Conservation (phyloP, 2,797 vertebrate species). For the Melanogrammus aeglefinus region DNA sequence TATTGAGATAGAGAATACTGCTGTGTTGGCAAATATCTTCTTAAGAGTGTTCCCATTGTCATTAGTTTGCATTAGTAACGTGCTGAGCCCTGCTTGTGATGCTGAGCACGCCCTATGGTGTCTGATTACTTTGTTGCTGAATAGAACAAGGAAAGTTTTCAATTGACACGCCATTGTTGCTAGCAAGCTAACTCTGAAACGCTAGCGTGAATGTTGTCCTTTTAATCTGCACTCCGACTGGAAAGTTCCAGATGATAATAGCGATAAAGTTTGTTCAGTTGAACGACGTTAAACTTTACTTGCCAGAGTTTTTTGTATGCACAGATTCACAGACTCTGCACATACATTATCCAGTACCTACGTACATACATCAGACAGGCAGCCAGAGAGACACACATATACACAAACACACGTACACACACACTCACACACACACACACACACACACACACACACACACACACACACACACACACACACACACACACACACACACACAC, state of each 20-base stretch:
- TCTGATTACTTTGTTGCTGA: neutral
- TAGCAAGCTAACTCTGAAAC: neutral
- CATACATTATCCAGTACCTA: too few species aligned
- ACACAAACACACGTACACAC: neutral
- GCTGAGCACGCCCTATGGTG: neutral
- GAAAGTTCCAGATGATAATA: neutral
- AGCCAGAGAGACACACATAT: neutral
- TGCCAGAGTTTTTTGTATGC: neutral
- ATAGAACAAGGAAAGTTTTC: neutral
- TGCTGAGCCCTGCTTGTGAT: neutral
- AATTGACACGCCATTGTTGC: neutral
- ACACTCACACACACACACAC: neutral
- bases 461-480: constrained; percentile 3
- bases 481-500: neutral
- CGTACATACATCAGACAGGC: neutral
- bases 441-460: neutral
- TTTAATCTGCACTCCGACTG: neutral
- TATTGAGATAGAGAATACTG: neutral
- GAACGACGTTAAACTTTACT: neutral
- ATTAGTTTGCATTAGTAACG: constrained; percentile 1
- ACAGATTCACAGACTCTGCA: neutral
- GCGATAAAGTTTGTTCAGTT: neutral
- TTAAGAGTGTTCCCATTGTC: neutral
- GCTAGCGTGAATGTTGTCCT: neutral
- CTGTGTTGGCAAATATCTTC: neutral